These are phyloP conservation scores for Benthosema pterotum DNA, from an alignment of 2,797 vertebrate species.

Conservation along the genomic window DNA sequence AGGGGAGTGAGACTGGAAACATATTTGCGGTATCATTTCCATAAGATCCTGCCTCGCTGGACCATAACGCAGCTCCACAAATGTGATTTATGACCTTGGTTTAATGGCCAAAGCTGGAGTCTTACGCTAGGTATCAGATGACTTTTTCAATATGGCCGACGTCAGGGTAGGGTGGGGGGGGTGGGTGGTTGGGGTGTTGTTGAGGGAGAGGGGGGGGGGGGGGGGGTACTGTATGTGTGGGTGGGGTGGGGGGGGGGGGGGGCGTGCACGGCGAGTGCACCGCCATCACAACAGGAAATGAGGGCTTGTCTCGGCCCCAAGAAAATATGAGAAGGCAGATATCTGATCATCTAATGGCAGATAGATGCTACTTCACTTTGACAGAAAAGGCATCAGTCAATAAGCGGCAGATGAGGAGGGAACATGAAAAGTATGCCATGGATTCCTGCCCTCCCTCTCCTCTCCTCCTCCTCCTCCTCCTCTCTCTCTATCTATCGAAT, in stretches of 20 bases:
- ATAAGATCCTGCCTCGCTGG: slow-evolving; percentile 72
- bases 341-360: slow-evolving; percentile 85
- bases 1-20: slow-evolving; percentile 65
- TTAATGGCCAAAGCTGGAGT: slow-evolving; percentile 82
- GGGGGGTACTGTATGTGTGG: no score
- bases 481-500: slow-evolving; percentile 43
- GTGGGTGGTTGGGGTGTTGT: no score
- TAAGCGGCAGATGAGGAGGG: slow-evolving; percentile 70
- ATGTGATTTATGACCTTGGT: slow-evolving; percentile 86
- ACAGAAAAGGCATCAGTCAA: slow-evolving; percentile 83
- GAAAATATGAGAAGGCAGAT: slow-evolving; percentile 81
- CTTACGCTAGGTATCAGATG: slow-evolving; percentile 81
- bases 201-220: slow-evolving; percentile 47
- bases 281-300: slow-evolving; percentile 83
- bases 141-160: slow-evolving; percentile 82
- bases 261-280: slow-evolving; percentile 69
- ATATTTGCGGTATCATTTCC: slow-evolving; percentile 81
- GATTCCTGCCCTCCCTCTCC: slow-evolving; percentile 41
- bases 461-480: slow-evolving; percentile 16
- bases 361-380: slow-evolving; percentile 83
- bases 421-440: slow-evolving; percentile 52
- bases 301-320: slow-evolving; percentile 79
- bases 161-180: slow-evolving; percentile 58
- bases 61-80: slow-evolving; percentile 74
- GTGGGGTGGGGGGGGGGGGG: slow-evolving; percentile 31